These are phyloP conservation scores for Rallus limicola DNA, from an alignment of 2,113 vertebrate species.

Conservation along the genomic window DNA sequence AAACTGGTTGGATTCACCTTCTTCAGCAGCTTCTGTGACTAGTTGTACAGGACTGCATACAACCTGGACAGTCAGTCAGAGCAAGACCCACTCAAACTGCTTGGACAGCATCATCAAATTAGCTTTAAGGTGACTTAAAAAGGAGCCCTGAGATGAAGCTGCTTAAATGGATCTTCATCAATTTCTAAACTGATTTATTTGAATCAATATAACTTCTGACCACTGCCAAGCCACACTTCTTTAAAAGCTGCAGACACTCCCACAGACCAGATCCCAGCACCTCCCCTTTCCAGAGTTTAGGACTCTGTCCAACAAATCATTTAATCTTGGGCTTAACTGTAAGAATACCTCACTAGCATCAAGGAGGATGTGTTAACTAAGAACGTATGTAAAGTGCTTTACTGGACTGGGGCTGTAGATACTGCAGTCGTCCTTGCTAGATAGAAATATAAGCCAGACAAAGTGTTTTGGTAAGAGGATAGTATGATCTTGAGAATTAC, in stretches of 20 bases:
- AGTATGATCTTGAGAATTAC: conserved; percentile 1
- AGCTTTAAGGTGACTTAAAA: not conserved
- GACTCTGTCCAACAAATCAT: conserved; percentile 11
- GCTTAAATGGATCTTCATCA: not conserved
- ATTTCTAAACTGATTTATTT: conserved; percentile 13
- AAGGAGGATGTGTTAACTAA: not conserved
- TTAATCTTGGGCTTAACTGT: conserved; percentile 32
- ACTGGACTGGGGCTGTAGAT: not conserved
- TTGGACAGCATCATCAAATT: not conserved
- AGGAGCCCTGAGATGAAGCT: not conserved
- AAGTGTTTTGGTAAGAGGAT: not conserved
- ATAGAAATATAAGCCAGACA: not conserved
- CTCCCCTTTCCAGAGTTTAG: not conserved
- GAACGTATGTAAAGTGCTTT: not conserved
- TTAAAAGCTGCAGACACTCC: not conserved
- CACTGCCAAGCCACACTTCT: not conserved
- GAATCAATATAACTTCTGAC: not conserved
- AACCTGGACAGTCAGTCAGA: not conserved
- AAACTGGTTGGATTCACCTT: too few relatives aligned
- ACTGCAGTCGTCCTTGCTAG: not conserved
- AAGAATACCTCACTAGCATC: conserved; percentile 49
- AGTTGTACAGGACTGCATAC: too few relatives aligned
- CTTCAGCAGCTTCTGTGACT: too few relatives aligned
- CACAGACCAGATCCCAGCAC: not conserved
- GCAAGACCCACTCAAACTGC: not conserved